A percentile compares a stretch with the other conserved stretches of the same genome.
Evolutionary conservation across 2,888 invertebrate genomes (phyloP).

Genomic region (Perizoma affinitatum): DNA sequence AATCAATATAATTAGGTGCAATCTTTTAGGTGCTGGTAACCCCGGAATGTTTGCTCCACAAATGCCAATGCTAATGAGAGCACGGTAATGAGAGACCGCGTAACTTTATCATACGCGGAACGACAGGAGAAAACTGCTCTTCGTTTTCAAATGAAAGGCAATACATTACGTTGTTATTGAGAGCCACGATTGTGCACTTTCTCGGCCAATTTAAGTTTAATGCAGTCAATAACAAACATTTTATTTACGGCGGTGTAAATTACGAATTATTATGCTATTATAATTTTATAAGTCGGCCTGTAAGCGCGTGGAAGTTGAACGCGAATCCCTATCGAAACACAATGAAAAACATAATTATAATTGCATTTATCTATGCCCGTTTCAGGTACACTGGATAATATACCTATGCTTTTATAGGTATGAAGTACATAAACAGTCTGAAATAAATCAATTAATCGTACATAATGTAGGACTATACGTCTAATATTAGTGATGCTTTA

Average conservation of each 20-base stretch:
- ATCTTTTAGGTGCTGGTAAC: slow-evolving; percentile 4
- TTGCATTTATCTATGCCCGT: too few relatives aligned
- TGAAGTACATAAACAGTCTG: too few relatives aligned
- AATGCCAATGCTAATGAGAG: slow-evolving; percentile 56
- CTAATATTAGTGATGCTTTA: too few relatives aligned
- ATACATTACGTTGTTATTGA: slow-evolving; percentile 59
- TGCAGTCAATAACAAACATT: slow-evolving; percentile 50
- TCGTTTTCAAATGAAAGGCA: slow-evolving; percentile 73
- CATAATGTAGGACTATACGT: too few relatives aligned
- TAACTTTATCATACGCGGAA: slow-evolving; percentile 73
- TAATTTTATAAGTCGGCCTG: not conserved
- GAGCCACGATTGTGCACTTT: slow-evolving; percentile 64
- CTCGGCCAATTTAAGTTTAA: slow-evolving; percentile 60
- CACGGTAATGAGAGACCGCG: slow-evolving; percentile 67
- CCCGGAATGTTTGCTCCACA: slow-evolving; percentile 48
- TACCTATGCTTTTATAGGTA: too few relatives aligned
- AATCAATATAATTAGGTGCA: not conserved
- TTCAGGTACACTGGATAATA: too few relatives aligned
- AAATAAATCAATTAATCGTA: too few relatives aligned
- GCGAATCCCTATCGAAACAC: slow-evolving; percentile 2
- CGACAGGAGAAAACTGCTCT: slow-evolving; percentile 69
- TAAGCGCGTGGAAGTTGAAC: slow-evolving; percentile 5
- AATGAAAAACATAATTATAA: too few relatives aligned
- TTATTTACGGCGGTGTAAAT: slow-evolving; percentile 19
- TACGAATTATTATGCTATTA: slow-evolving; percentile 4